These are phyloP conservation scores for Excalfactoria chinensis DNA, from an alignment of 2,113 vertebrate genomes.

Conservation along the genomic window DNA sequence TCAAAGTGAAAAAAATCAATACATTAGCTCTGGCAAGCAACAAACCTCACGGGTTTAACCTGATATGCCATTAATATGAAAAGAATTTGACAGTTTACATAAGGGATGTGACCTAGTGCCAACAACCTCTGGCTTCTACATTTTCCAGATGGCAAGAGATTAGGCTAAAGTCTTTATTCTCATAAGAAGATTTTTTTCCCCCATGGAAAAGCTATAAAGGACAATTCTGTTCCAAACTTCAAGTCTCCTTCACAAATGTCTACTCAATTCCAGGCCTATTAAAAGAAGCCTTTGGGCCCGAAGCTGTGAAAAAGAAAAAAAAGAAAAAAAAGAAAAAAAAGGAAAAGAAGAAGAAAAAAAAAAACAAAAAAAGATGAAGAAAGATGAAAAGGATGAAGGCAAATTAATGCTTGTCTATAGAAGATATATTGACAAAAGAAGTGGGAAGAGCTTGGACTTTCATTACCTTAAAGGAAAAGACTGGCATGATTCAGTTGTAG, in stretches of 20 bases:
- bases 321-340: not conserved
- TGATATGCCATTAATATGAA: slow-evolving; percentile 83
- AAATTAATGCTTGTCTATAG: slow-evolving; percentile 79
- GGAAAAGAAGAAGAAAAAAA: not conserved
- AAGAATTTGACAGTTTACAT: slow-evolving; percentile 91
- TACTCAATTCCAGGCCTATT: slow-evolving; percentile 81
- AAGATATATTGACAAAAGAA: slow-evolving; percentile 80
- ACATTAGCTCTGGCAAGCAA: slow-evolving; percentile 71
- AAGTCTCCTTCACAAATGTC: slow-evolving; percentile 84
- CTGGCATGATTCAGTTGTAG: slow-evolving; percentile 71
- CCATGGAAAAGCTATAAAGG: slow-evolving; percentile 83
- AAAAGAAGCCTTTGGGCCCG: slow-evolving; percentile 77
- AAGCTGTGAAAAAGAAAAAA: slow-evolving; percentile 42
- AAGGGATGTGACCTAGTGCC: slow-evolving; percentile 86
- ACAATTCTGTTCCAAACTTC: slow-evolving; percentile 82
- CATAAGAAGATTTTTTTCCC: slow-evolving; percentile 80
- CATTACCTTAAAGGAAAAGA: slow-evolving; percentile 76
- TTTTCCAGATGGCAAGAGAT: slow-evolving; percentile 87
- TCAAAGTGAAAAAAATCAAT: slow-evolving; percentile 57
- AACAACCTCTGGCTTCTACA: slow-evolving; percentile 83
- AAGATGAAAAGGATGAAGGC: slow-evolving; percentile 53
- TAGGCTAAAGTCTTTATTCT: slow-evolving; percentile 83
- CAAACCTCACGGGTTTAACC: slow-evolving; percentile 77
- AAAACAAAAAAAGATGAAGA: not conserved
- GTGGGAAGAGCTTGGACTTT: slow-evolving; percentile 74